These are phyloP conservation scores for Choristoneura rosaceana DNA, from an alignment of 2,888 invertebrate genomes.

Conservation along the genomic window DNA sequence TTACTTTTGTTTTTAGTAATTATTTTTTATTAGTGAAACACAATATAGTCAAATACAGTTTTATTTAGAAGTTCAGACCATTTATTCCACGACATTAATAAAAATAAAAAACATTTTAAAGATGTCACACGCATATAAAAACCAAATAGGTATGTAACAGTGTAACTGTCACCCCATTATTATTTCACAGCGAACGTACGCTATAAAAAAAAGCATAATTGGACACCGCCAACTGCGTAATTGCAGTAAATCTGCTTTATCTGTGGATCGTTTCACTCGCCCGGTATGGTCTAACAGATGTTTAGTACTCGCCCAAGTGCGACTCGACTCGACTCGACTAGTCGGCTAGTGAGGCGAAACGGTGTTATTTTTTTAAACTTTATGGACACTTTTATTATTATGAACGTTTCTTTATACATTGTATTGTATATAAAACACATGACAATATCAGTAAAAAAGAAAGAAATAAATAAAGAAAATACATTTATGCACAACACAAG, in stretches of 20 bases:
- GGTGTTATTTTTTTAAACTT: not conserved
- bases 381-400: too few species aligned
- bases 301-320: conserved; percentile 33
- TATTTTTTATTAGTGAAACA: too few species aligned
- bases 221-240: conserved; percentile 51
- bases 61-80: too few species aligned
- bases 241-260: conserved; percentile 64
- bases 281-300: conserved; percentile 53
- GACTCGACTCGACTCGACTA: conserved; percentile 11
- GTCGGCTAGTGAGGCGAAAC: conserved; percentile 10
- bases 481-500: too few species aligned
- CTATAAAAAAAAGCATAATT: conserved; percentile 59
- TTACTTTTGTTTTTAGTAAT: too few species aligned
- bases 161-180: conserved; percentile 10
- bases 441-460: too few species aligned
- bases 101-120: too few species aligned
- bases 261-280: conserved; percentile 55
- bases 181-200: conserved; percentile 2
- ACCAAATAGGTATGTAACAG: conserved; percentile 14
- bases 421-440: too few species aligned
- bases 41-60: too few species aligned
- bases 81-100: too few species aligned
- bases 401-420: not conserved
- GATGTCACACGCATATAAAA: not conserved
- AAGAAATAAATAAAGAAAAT: too few species aligned